Conservation (phyloP, 2,888 invertebrate genomes). For the Stenichneumon culpator region DNA sequence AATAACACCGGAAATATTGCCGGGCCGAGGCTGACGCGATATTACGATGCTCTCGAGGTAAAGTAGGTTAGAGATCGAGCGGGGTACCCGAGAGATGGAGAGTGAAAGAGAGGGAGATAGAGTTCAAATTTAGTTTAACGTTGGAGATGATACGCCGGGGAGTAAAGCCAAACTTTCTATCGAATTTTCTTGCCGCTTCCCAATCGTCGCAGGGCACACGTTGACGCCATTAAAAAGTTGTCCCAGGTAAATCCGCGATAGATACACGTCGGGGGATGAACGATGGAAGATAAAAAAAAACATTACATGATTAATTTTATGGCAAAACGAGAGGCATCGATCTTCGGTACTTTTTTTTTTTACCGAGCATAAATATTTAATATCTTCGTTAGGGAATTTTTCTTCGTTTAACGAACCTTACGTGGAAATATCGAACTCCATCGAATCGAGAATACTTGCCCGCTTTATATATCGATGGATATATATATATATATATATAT, state of each 20-base stretch:
- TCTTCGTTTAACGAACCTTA: slow-evolving; percentile 66
- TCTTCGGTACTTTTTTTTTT: neutral
- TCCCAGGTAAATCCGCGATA: slow-evolving; percentile 51
- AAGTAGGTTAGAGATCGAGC: slow-evolving; percentile 40
- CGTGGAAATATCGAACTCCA: slow-evolving; percentile 62
- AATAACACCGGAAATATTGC: neutral
- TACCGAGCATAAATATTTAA: slow-evolving; percentile 60
- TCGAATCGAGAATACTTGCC: slow-evolving; percentile 36
- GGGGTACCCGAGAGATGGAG: neutral
- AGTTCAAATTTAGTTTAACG: slow-evolving; percentile 51
- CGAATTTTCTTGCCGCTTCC: slow-evolving; percentile 45
- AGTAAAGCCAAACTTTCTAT: slow-evolving; percentile 54
- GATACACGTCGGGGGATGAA: slow-evolving; percentile 36
- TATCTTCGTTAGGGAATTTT: slow-evolving; percentile 62
- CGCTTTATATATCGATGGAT: slow-evolving; percentile 4
- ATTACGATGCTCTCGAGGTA: slow-evolving; percentile 45
- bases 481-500: slow-evolving; percentile 32
- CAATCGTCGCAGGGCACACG: slow-evolving; percentile 40
- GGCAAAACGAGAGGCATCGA: slow-evolving; percentile 18
- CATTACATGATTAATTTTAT: slow-evolving; percentile 27
- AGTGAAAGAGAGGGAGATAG: neutral
- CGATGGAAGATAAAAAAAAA: slow-evolving; percentile 7
- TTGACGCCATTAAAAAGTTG: slow-evolving; percentile 65
- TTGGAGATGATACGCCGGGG: slow-evolving; percentile 22
- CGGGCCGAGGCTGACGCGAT: slow-evolving; percentile 12